phyloP scores from a whole-genome alignment of 2,113 vertebrate species.

The Speoplatyrhinus poulsoni region DNA sequence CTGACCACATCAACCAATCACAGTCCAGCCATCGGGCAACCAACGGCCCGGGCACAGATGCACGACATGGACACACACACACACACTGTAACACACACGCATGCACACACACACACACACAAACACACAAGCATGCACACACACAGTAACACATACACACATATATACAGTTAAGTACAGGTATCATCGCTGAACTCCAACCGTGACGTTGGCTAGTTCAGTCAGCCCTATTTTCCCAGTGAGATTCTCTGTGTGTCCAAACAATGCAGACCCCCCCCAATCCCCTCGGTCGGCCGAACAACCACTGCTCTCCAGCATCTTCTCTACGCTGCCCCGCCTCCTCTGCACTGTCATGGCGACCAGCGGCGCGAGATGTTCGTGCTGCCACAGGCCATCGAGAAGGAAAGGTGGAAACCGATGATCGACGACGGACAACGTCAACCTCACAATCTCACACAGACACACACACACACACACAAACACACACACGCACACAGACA shows the following conservation, averaged over 20 bases:
- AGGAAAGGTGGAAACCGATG: slow-evolving; percentile 38
- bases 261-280: slow-evolving; percentile 48
- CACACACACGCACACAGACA: not conserved
- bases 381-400: slow-evolving; percentile 73
- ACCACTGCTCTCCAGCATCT: not conserved
- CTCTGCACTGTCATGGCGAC: slow-evolving; percentile 31
- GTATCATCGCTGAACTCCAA: slow-evolving; percentile 75
- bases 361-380: slow-evolving; percentile 44
- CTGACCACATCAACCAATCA: not conserved
- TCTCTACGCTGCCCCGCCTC: not conserved
- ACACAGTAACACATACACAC: slow-evolving; percentile 38
- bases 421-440: slow-evolving; percentile 29
- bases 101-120: slow-evolving; percentile 16
- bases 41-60: slow-evolving; percentile 15
- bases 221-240: slow-evolving; percentile 82
- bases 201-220: slow-evolving; percentile 74
- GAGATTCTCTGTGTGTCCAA: slow-evolving; percentile 60
- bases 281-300: not conserved
- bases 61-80: not conserved
- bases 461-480: slow-evolving; percentile 14
- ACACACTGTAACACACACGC: slow-evolving; percentile 8
- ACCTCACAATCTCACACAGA: slow-evolving; percentile 6
- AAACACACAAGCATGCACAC: slow-evolving; percentile 30
- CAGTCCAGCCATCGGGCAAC: slow-evolving; percentile 5
- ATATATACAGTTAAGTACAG: slow-evolving; percentile 80